A percentile compares a stretch with the other conserved stretches of the same genome.
These are phyloP conservation scores for Urocitellus parryii DNA, from an alignment of 2,113 vertebrate genomes.

Conservation along the genomic window DNA sequence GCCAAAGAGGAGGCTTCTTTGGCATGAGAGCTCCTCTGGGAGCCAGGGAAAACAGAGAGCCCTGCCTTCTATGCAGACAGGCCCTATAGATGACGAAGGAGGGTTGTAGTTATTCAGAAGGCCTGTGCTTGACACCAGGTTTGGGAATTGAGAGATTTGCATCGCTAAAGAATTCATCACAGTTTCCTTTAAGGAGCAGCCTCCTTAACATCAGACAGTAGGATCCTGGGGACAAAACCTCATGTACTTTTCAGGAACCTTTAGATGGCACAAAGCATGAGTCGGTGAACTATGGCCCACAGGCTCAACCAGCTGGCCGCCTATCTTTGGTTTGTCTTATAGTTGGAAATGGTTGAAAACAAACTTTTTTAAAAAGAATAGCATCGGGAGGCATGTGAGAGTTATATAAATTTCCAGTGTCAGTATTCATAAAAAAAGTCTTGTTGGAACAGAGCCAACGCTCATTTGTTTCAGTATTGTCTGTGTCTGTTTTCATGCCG, in stretches of 20 bases:
- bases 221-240: background rate
- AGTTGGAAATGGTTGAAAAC: slow-evolving; percentile 10
- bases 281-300: background rate
- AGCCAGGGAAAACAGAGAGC: background rate
- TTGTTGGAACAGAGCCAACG: background rate
- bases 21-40: background rate
- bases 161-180: background rate
- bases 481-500: background rate
- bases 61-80: background rate
- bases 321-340: background rate
- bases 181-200: background rate
- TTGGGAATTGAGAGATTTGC: background rate
- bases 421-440: background rate
- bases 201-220: background rate
- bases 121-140: background rate
- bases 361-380: slow-evolving; percentile 21
- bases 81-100: background rate
- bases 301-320: background rate
- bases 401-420: background rate
- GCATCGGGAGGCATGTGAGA: background rate
- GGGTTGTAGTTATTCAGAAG: background rate
- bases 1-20: background rate
- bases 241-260: background rate
- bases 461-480: background rate
- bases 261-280: background rate